These are phyloP conservation scores for Acrobasis repandana DNA, from an alignment of 2,888 invertebrate genomes.

Conservation along the genomic window DNA sequence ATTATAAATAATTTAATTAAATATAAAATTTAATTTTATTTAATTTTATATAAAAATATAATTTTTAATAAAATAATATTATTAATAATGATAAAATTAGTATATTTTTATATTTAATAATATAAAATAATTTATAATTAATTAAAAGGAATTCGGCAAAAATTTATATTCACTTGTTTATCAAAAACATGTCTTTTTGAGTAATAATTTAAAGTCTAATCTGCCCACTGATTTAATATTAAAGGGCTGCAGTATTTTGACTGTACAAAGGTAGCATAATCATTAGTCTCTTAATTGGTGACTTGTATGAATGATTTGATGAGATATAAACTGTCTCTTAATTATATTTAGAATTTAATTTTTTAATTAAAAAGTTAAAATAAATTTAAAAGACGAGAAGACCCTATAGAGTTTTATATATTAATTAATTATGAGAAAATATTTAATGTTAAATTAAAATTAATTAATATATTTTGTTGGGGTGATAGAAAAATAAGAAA, in stretches of 20 bases:
- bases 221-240: slow-evolving; percentile 88
- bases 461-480: slow-evolving; percentile 82
- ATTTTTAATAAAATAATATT: slow-evolving; percentile 67
- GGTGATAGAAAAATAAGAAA: slow-evolving; percentile 84
- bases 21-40: slow-evolving; percentile 60
- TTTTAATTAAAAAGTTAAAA: slow-evolving; percentile 85
- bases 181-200: slow-evolving; percentile 89
- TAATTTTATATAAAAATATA: slow-evolving; percentile 70
- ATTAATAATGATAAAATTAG: slow-evolving; percentile 84
- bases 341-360: slow-evolving; percentile 68
- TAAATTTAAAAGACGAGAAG: slow-evolving; percentile 88
- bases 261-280: slow-evolving; percentile 92
- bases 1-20: slow-evolving; percentile 67
- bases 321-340: slow-evolving; percentile 84
- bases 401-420: slow-evolving; percentile 88
- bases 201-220: slow-evolving; percentile 84
- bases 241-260: slow-evolving; percentile 91
- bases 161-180: slow-evolving; percentile 87
- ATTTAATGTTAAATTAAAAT: slow-evolving; percentile 51
- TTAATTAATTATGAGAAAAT: slow-evolving; percentile 65
- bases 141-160: slow-evolving; percentile 85
- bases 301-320: slow-evolving; percentile 90
- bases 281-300: slow-evolving; percentile 89
- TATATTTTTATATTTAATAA: slow-evolving; percentile 58
- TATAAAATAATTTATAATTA: slow-evolving; percentile 54